phyloP scores from a whole-genome alignment of 2,797 vertebrate species.

The Sebastes itinus region DNA sequence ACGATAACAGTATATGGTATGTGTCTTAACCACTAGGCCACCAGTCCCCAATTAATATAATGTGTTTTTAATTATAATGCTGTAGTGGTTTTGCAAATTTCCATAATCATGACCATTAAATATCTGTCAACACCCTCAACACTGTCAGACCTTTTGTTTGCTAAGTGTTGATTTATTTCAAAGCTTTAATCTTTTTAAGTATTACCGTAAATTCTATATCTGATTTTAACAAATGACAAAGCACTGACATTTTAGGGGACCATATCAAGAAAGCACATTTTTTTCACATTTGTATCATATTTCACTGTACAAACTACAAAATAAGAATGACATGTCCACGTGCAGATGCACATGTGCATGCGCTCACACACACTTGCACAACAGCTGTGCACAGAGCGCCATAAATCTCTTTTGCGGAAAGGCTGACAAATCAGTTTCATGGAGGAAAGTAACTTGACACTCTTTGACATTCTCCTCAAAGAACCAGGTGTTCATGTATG shows the following conservation, averaged over 20 bases:
- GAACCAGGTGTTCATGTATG: conserved; percentile 70
- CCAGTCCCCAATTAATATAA: conserved; percentile 8
- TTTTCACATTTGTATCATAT: background rate
- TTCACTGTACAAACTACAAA: conserved; percentile 12
- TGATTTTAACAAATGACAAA: background rate
- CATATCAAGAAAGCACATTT: background rate
- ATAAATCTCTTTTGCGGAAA: conserved; percentile 59
- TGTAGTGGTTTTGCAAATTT: conserved; percentile 27
- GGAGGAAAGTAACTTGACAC: conserved; percentile 65
- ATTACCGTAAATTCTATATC: background rate
- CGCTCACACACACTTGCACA: conserved; percentile 36
- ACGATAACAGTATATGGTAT: background rate
- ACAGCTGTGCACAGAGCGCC: conserved; percentile 42
- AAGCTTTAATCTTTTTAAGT: background rate
- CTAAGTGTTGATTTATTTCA: conserved; percentile 5
- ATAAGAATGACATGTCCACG: conserved; percentile 16
- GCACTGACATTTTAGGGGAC: background rate
- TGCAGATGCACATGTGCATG: conserved; percentile 17
- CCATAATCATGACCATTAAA: conserved; percentile 12
- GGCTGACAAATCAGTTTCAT: conserved; percentile 74
- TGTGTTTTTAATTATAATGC: conserved; percentile 38
- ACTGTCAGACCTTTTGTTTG: background rate
- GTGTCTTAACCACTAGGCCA: conserved; percentile 8
- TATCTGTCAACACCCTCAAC: conserved; percentile 16
- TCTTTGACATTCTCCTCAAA: conserved; percentile 54